Evolutionary conservation across 1,140 invertebrate genomes (phyloP).

Genomic region (Drosophila nasuta): DNA sequence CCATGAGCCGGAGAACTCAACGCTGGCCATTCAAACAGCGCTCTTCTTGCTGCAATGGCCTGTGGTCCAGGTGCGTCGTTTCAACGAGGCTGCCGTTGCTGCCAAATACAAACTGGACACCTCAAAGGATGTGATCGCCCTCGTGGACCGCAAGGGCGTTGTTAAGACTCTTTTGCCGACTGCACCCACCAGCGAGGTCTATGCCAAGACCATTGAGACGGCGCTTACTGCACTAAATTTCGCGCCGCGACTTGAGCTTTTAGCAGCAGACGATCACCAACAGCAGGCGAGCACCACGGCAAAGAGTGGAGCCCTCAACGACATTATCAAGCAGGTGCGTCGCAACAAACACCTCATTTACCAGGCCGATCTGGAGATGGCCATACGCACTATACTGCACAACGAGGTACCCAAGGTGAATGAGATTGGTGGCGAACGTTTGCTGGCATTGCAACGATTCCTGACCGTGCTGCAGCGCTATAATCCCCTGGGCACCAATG

Average conservation of each 20-base stretch:
- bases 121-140: conserved; percentile 38
- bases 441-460: conserved; percentile 91
- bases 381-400: conserved; percentile 91
- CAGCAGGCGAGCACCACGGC: not conserved
- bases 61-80: conserved; percentile 61
- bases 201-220: conserved; percentile 55
- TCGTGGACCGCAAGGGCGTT: conserved; percentile 59
- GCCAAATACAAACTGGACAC: conserved; percentile 66
- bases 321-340: conserved; percentile 66
- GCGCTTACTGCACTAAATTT: conserved; percentile 70
- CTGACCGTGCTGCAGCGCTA: conserved; percentile 88
- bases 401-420: conserved; percentile 92
- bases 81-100: conserved; percentile 57
- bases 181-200: conserved; percentile 30
- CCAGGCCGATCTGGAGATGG: conserved; percentile 94
- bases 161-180: conserved; percentile 16
- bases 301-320: conserved; percentile 1
- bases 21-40: conserved; percentile 76
- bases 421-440: conserved; percentile 88
- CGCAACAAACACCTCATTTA: conserved; percentile 87
- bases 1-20: conserved; percentile 83
- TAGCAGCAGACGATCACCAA: not conserved
- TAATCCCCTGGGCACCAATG: conserved; percentile 86
- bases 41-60: conserved; percentile 71
- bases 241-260: conserved; percentile 62